These are phyloP conservation scores for Mantis religiosa DNA, from an alignment of 2,888 invertebrate species.

Conservation along the genomic window DNA sequence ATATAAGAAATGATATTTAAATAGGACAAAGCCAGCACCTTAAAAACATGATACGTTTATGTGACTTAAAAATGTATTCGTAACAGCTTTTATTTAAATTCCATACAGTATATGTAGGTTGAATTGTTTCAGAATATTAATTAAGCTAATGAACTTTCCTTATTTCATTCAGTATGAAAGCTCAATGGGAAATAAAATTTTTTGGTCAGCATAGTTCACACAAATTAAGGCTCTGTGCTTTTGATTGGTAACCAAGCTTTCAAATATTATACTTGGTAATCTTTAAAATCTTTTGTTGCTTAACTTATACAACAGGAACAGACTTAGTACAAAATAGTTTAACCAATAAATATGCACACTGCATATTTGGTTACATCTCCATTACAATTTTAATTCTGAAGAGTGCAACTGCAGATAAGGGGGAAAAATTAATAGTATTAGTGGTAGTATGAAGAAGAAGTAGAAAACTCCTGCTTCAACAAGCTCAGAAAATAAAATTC, in stretches of 20 bases:
- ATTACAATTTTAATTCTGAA: not conserved
- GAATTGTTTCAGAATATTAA: not conserved
- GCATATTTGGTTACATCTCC: not conserved
- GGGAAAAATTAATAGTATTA: too few species aligned
- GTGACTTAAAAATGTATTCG: not conserved
- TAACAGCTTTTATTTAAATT: not conserved
- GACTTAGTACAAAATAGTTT: not conserved
- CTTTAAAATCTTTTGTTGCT: not conserved
- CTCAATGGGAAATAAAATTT: not conserved
- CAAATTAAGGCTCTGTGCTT: not conserved
- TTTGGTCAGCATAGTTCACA: not conserved
- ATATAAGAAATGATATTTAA: too few species aligned
- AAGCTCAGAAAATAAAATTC: not conserved
- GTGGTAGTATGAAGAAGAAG: not conserved
- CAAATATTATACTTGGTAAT: not conserved
- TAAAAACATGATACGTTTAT: too few species aligned
- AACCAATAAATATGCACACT: not conserved
- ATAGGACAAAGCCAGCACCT: not conserved
- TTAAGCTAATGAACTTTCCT: not conserved
- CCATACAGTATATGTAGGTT: not conserved
- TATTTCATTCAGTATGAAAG: not conserved
- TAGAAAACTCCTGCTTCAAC: not conserved
- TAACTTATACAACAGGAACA: not conserved
- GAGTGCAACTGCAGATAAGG: not conserved
- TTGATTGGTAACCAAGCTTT: not conserved